A percentile compares a stretch with the other conserved stretches of the same genome.
These are phyloP conservation scores for Thalassarche chlororhynchos DNA, from an alignment of 2,113 vertebrate species.

Conservation along the genomic window DNA sequence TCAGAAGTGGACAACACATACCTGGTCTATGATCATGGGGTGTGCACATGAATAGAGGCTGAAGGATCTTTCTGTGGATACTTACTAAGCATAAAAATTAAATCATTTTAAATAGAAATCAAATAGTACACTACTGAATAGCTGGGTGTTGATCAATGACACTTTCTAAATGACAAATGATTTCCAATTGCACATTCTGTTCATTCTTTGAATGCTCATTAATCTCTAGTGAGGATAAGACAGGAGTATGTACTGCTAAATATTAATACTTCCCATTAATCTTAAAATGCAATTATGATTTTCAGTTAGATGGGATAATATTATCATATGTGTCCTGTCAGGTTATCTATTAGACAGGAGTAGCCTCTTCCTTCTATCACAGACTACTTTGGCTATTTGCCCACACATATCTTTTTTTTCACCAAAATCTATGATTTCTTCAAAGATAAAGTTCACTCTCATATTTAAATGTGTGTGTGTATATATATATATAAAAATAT, in stretches of 20 bases:
- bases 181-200: background rate
- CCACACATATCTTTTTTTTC: background rate
- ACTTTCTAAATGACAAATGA: background rate
- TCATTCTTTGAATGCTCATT: slow-evolving; percentile 9
- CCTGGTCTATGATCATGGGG: background rate
- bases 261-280: slow-evolving; percentile 1
- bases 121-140: background rate
- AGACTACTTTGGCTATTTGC: background rate
- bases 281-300: background rate
- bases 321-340: background rate
- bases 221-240: background rate
- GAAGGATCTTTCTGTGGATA: background rate
- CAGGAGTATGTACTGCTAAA: background rate
- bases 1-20: background rate
- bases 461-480: background rate
- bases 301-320: background rate
- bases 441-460: background rate
- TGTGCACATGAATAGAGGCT: background rate
- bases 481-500: too few species aligned
- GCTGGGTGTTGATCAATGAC: background rate
- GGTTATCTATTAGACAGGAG: background rate
- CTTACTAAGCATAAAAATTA: background rate
- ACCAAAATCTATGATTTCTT: background rate
- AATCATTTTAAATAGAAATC: background rate
- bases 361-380: background rate